phyloP scores from a whole-genome alignment of 2,797 vertebrate species.

The Manis javanica region DNA sequence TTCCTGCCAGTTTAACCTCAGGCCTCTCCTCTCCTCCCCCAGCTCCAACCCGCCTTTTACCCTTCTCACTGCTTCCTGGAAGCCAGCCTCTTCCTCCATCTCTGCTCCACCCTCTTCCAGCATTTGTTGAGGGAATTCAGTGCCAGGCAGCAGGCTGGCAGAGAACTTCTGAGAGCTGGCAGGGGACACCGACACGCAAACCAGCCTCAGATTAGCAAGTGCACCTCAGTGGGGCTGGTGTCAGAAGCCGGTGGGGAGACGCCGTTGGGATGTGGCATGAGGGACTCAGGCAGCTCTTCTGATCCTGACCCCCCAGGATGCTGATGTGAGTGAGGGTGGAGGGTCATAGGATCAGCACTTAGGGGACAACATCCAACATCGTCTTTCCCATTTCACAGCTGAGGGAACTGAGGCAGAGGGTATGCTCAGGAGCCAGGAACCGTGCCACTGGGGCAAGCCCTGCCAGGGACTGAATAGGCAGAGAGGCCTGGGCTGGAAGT shows the following conservation, averaged over 20 bases:
- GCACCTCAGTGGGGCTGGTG: not conserved
- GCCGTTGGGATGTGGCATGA: fast-evolving
- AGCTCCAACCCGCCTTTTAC: not conserved
- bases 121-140: not conserved
- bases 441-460: not conserved
- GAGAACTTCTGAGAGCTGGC: not conserved
- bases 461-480: not conserved
- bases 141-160: not conserved
- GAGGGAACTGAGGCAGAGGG: not conserved
- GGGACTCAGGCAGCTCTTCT: not conserved
- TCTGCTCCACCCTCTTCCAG: too few relatives aligned
- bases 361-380: fast-evolving
- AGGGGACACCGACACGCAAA: fast-evolving
- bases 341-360: not conserved
- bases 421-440: not conserved
- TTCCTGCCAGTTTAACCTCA: not conserved
- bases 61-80: not conserved
- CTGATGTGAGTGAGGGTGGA: not conserved
- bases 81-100: not conserved
- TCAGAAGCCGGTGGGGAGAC: not conserved
- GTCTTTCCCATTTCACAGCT: not conserved
- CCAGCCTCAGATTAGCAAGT: not conserved
- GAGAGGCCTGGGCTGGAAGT: not conserved
- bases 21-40: not conserved
- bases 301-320: not conserved